Conservation (phyloP, 1,140 invertebrate genomes). For the Atta texana region DNA sequence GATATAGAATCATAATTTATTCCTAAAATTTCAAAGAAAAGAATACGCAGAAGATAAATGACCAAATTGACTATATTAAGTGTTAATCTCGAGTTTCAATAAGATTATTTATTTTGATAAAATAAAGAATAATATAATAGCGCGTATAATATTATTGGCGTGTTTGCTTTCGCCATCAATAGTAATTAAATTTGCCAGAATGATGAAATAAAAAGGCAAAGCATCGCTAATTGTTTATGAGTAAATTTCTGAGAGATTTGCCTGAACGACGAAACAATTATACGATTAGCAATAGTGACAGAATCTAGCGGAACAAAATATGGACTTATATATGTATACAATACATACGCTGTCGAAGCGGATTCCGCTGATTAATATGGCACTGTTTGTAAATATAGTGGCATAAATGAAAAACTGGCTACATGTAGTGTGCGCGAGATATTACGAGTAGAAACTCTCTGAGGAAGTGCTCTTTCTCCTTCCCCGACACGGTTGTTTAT, state of each 20-base stretch:
- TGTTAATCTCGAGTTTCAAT: background rate
- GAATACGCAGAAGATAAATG: too few relatives aligned
- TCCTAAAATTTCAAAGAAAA: too few relatives aligned
- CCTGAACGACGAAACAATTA: background rate
- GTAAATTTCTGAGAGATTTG: background rate
- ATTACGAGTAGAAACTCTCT: conserved; percentile 37
- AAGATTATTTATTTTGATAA: background rate
- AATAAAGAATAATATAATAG: background rate
- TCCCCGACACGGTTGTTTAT: conserved; percentile 17
- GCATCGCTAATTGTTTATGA: background rate
- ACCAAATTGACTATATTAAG: too few relatives aligned
- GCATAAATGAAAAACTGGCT: conserved; percentile 31
- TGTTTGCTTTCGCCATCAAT: too few relatives aligned
- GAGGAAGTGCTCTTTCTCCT: conserved; percentile 20
- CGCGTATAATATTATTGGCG: background rate
- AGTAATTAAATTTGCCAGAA: background rate
- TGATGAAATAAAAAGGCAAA: background rate
- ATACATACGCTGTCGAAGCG: background rate
- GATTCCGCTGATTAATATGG: conserved; percentile 36
- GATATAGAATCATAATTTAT: too few relatives aligned
- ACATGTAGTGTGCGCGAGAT: background rate
- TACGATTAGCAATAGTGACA: background rate
- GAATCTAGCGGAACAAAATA: background rate
- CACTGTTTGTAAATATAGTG: conserved; percentile 52
- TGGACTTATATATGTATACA: background rate